Conservation (phyloP, 2,888 invertebrate species). For the Ichneumoninae sp. region DNA sequence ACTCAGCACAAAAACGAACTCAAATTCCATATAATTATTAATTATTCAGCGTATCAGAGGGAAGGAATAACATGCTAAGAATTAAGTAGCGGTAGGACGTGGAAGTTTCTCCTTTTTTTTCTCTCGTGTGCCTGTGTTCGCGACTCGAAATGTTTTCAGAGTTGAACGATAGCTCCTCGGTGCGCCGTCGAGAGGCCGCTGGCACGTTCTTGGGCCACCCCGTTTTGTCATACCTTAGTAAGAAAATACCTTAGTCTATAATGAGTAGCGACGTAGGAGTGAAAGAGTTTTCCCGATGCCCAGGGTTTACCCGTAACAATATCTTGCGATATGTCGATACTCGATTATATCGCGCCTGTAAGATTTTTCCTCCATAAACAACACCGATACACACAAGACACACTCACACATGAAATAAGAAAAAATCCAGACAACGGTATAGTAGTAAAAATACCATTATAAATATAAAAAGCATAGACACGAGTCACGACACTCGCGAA, state of each 20-base stretch:
- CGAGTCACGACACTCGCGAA: constrained; percentile 10
- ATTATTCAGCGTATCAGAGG: constrained; percentile 15
- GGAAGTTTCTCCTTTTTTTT: neutral
- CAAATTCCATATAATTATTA: neutral
- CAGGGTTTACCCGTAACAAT: constrained; percentile 80
- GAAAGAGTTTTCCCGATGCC: constrained; percentile 76
- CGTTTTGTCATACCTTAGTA: neutral
- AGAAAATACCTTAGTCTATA: neutral
- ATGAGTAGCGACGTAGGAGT: constrained; percentile 12
- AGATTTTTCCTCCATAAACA: constrained; percentile 29
- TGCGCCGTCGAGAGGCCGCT: neutral
- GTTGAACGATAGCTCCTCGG: neutral
- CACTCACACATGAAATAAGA: constrained; percentile 15
- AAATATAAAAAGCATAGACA: constrained; percentile 6
- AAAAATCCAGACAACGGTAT: constrained; percentile 22
- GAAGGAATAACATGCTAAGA: neutral
- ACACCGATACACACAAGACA: constrained; percentile 34
- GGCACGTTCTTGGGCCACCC: neutral
- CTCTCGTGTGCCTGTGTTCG: constrained; percentile 31
- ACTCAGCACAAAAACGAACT: neutral
- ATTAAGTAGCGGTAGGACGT: neutral
- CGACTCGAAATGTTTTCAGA: constrained; percentile 5
- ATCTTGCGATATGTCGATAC: constrained; percentile 28
- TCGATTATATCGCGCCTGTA: constrained; percentile 9
- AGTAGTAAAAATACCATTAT: constrained; percentile 13